These are phyloP conservation scores for Acropternis orthonyx DNA, from an alignment of 2,797 vertebrate genomes.

Conservation along the genomic window DNA sequence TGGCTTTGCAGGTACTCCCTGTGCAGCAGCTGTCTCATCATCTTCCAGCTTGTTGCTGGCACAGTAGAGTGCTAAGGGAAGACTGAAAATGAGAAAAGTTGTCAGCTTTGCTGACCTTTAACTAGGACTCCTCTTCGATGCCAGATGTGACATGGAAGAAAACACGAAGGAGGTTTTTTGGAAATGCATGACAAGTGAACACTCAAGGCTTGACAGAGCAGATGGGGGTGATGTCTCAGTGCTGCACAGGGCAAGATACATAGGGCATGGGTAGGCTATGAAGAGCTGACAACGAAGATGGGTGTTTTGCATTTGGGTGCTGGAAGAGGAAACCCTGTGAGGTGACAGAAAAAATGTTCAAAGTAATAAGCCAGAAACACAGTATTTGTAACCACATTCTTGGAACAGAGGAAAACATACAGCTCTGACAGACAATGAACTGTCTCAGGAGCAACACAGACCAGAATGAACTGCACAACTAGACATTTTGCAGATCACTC, in stretches of 20 bases:
- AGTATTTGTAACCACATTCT: conserved; percentile 1
- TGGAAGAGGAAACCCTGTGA: not conserved
- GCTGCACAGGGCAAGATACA: not conserved
- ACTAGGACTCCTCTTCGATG: not conserved
- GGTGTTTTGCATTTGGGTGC: not conserved
- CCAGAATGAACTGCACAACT: not conserved
- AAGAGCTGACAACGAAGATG: not conserved
- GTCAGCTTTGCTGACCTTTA: not conserved
- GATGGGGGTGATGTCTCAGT: not conserved
- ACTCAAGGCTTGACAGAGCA: not conserved
- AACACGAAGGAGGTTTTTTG: not conserved
- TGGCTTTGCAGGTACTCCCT: not conserved
- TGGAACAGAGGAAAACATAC: not conserved
- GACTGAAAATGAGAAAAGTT: not conserved
- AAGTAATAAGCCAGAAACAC: conserved; percentile 15
- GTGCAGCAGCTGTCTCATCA: not conserved
- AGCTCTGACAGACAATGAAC: conserved; percentile 23
- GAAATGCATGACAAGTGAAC: not conserved
- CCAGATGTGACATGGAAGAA: not conserved
- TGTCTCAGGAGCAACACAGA: not conserved
- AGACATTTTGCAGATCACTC: conserved; percentile 5
- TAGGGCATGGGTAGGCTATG: not conserved
- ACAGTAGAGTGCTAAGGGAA: not conserved
- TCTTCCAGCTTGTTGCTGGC: not conserved
- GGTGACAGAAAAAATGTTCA: not conserved